Base-by-base conservation (phyloP, 2,113 vertebrate species). In the Fukomys damarensis region DNA sequence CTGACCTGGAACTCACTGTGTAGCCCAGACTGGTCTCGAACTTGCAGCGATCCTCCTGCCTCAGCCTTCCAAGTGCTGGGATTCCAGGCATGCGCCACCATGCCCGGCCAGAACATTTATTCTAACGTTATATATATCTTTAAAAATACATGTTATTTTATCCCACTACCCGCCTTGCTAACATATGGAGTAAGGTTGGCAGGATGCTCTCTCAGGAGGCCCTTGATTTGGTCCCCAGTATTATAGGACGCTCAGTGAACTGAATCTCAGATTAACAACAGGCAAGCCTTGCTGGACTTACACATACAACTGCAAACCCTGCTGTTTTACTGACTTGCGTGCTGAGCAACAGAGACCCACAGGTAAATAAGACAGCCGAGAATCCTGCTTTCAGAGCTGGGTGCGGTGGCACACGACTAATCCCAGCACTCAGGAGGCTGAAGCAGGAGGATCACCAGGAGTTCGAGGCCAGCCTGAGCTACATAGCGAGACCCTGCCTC, bases 401-500 rank as follows among this genome's bases (percentile, higher is more conserved):
- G 43, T 0, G 19, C 28, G 72, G 5, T 17, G 35, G n/a, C 12
- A 3, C 8, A 11, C 4, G 0, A n/a, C 54, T 82, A n/a, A n/a
- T 83, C 17, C 41, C 72, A 43, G 72, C 41, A 28, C 26, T 46
- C 5, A 0, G 43, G 76, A 52, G 14, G 28, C 28, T 52, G 76
- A 35, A 28, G 28, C 46, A 52, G 28, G 3, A 32, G 22, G 38
- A 30, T 43, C 5, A 12, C 22, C 13, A 46, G 13, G 17, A 59
- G 35, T 61, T 28, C 5, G 6, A 9, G 26, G n/a, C 58, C 54
- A 63, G 58, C 81, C 58, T 61, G 38, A 4, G 38, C 35, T 24
- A n/a, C 68, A 38, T n/a, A 41, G n/a, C 4, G n/a, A 70, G n/a
- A 38, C n/a, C 19, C 66, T 68, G 17, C n/a, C 68, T 41, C n/a